Base-by-base conservation (phyloP, 2,113 vertebrate species). In the Crotalus horridus region DNA sequence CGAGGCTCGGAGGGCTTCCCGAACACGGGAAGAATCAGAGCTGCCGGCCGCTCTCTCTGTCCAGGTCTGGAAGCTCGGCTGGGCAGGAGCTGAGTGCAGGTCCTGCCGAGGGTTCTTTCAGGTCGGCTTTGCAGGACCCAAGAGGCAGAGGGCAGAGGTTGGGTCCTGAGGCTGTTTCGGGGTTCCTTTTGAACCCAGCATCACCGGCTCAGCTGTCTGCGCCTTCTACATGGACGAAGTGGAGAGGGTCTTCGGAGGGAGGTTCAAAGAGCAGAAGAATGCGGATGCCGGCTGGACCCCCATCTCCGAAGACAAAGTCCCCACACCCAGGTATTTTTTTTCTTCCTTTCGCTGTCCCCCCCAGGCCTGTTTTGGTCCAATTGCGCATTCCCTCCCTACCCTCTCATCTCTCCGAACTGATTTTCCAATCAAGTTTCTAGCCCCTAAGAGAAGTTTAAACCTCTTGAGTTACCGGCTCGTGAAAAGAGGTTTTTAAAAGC, bases 211-310 rank as follows among this genome's bases (percentile, higher is more conserved):
- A 0, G 99, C 99, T 0, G 98, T 99, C 93, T 99, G 99, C 1
- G 98, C 98, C 26, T 99, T 99, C 97, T 99, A 99, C 97, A 98
- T 99, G 98, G 99, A 99, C 0, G 99, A 99, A n/a, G 97, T 99
- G 11, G 99, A 99, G 92, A 98, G 93, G n/a, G 98, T 98, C 0
- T 99, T 99, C 91, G 96, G 97, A 6, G 98, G 99, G 17, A 98
- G 98, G 96, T 99, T 99, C 90, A 98, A 99, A 13, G 99, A 99
- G 96, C 98, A 99, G 97, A 97, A 97, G 29, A 99, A 98, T 61
- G 97, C 98, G 0, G 97, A 99, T 90, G 98, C 98, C 0, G 97
- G 98, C 64, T 99, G 99, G 99, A 97, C 97, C 0, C 97, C 99
- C 0, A 98, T 99, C 81, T 98, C 98, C 0, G 98, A 99, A 94